Evolutionary conservation across 2,113 vertebrate species (phyloP).

Genomic region (Numida meleagris): DNA sequence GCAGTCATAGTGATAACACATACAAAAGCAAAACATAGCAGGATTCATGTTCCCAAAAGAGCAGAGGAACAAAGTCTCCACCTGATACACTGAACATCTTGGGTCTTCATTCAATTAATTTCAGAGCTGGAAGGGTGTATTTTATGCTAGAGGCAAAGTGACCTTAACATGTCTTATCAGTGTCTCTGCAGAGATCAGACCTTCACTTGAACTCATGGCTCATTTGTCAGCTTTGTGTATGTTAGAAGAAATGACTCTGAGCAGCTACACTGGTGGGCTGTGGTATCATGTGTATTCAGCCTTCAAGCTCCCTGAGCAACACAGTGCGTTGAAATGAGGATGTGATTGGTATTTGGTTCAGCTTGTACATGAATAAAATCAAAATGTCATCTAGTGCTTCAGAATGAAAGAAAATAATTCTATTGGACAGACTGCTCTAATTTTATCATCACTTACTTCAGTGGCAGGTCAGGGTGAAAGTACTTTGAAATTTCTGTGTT

Average conservation of each 20-base stretch:
- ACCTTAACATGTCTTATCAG: not conserved
- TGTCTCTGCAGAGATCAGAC: not conserved
- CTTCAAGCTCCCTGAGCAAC: not conserved
- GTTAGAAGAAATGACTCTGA: not conserved
- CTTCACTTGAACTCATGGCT: not conserved
- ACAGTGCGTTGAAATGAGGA: not conserved
- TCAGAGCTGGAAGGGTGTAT: not conserved
- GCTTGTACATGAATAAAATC: not conserved
- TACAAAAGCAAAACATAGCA: not conserved
- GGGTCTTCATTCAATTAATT: not conserved
- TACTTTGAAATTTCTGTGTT: not conserved
- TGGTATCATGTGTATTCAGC: not conserved
- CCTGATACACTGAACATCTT: not conserved
- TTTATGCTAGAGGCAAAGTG: not conserved
- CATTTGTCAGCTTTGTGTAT: not conserved
- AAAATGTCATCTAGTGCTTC: not conserved
- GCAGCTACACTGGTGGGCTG: not conserved
- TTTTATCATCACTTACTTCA: conserved; percentile 28
- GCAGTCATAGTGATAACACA: not conserved
- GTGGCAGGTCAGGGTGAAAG: not conserved
- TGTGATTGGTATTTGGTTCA: not conserved
- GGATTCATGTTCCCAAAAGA: not conserved
- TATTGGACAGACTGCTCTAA: conserved; percentile 19
- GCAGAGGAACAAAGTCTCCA: not conserved
- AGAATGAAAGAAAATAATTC: conserved; percentile 24